Percentiles rank a stretch among this genome's conserved stretches.
Evolutionary conservation across 2,113 vertebrate species (phyloP).

Genomic region (Peromyscus leucopus): DNA sequence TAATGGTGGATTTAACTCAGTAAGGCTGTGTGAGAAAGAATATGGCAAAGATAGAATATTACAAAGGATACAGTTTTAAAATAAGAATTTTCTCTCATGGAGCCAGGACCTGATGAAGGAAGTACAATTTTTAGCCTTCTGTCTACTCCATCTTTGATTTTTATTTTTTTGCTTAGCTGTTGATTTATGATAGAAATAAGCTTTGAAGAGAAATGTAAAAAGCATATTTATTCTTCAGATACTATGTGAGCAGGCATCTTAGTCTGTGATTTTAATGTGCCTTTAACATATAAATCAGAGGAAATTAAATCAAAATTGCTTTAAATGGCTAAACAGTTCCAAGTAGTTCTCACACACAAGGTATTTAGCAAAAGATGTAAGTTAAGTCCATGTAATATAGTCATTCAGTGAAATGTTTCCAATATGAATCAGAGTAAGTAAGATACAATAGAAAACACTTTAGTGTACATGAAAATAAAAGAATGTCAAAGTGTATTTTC

Average conservation of each 20-base stretch:
- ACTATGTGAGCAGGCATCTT: neutral
- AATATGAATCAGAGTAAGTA: neutral
- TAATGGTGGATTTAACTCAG: slow-evolving; percentile 50
- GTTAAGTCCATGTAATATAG: slow-evolving; percentile 42
- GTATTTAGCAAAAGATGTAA: slow-evolving; percentile 54
- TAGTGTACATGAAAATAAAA: slow-evolving; percentile 44
- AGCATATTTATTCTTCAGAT: slow-evolving; percentile 19
- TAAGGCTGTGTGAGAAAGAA: slow-evolving; percentile 24
- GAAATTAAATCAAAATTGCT: slow-evolving; percentile 58
- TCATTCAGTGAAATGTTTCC: slow-evolving; percentile 47
- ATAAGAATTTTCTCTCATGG: slow-evolving; percentile 53
- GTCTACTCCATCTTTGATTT: neutral
- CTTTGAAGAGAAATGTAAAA: neutral
- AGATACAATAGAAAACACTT: neutral
- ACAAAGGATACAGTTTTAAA: slow-evolving; percentile 27
- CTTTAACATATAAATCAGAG: slow-evolving; percentile 43
- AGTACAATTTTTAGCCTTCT: slow-evolving; percentile 7
- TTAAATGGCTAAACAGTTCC: slow-evolving; percentile 53
- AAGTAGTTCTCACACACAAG: neutral
- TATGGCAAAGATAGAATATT: slow-evolving; percentile 33
- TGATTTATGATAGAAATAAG: slow-evolving; percentile 61
- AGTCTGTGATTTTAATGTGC: neutral
- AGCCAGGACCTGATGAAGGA: slow-evolving; percentile 22
- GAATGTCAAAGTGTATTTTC: neutral
- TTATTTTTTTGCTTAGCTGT: slow-evolving; percentile 16